Conservation (phyloP, 2,888 invertebrate species). For the Dromius quadrimaculatus region DNA sequence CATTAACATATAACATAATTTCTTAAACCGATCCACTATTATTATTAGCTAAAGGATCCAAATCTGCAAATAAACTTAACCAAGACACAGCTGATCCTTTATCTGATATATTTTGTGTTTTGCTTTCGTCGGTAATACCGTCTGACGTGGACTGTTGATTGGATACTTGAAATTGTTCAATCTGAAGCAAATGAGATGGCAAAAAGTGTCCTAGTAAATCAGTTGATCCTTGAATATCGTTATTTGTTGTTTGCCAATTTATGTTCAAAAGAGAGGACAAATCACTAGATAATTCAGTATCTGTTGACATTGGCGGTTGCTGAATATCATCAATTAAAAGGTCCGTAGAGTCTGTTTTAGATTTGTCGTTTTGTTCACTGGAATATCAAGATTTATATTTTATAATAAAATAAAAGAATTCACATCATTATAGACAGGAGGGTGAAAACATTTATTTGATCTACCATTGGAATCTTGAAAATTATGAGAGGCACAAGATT, state of each 20-base stretch:
- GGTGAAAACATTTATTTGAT: no score
- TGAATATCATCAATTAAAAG: conserved; percentile 41
- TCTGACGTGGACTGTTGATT: conserved; percentile 39
- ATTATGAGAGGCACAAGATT: no score
- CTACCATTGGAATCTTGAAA: no score
- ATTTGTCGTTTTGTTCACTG: conserved; percentile 31
- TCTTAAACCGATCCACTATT: conserved; percentile 67
- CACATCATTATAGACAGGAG: no score
- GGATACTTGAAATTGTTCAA: conserved; percentile 55
- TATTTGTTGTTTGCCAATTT: conserved; percentile 58
- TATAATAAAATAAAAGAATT: not conserved
- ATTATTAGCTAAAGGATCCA: conserved; percentile 92
- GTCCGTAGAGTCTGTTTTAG: conserved; percentile 2
- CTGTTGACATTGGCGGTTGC: conserved; percentile 10
- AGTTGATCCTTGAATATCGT: conserved; percentile 60
- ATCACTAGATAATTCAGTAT: conserved; percentile 50
- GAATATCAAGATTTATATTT: not conserved
- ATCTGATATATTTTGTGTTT: conserved; percentile 61
- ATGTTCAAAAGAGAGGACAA: conserved; percentile 61
- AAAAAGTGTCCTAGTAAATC: conserved; percentile 67
- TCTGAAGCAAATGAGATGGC: conserved; percentile 70
- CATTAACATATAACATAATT: no score
- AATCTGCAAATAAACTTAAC: conserved; percentile 92
- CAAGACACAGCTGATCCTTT: conserved; percentile 70
- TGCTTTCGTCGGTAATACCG: conserved; percentile 49